Conservation (phyloP, 2,113 vertebrate genomes). For the Corydoras sp. region DNA sequence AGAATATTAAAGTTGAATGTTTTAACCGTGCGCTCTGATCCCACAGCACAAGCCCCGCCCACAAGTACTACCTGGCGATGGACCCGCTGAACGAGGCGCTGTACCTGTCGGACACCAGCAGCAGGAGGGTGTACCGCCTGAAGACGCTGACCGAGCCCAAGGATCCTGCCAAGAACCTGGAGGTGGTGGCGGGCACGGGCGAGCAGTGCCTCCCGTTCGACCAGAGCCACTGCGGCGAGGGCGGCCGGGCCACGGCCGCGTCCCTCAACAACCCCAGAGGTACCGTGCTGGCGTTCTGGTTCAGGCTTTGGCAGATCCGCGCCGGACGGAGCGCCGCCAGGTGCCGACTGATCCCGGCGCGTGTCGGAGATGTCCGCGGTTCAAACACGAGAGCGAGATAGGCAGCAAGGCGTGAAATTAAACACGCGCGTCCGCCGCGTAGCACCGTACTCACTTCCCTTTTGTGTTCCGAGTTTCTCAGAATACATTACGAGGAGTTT, state of each 20-base stretch:
- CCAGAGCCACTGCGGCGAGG: constrained; percentile 94
- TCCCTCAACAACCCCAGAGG: constrained; percentile 94
- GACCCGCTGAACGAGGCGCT: constrained; percentile 87
- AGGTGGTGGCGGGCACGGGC: constrained; percentile 89
- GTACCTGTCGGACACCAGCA: constrained; percentile 93
- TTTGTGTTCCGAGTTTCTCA: neutral
- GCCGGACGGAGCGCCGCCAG: neutral
- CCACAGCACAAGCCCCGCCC: constrained; percentile 81
- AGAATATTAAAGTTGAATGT: neutral
- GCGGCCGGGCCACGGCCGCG: constrained; percentile 81
- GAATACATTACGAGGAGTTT: neutral
- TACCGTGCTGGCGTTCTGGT: constrained; percentile 50
- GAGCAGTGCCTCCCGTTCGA: constrained; percentile 96
- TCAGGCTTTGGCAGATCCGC: neutral
- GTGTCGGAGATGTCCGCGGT: neutral
- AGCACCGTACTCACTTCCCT: neutral
- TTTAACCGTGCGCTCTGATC: neutral
- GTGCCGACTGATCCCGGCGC: neutral
- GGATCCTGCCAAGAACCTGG: constrained; percentile 84
- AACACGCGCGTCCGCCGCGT: neutral
- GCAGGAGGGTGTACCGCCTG: constrained; percentile 85
- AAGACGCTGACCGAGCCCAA: constrained; percentile 85
- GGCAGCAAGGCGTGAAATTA: neutral
- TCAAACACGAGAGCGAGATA: neutral
- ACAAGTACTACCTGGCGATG: constrained; percentile 94